These are phyloP conservation scores for Oxyscelio sp. DNA, from an alignment of 2,888 invertebrate species.

Conservation along the genomic window DNA sequence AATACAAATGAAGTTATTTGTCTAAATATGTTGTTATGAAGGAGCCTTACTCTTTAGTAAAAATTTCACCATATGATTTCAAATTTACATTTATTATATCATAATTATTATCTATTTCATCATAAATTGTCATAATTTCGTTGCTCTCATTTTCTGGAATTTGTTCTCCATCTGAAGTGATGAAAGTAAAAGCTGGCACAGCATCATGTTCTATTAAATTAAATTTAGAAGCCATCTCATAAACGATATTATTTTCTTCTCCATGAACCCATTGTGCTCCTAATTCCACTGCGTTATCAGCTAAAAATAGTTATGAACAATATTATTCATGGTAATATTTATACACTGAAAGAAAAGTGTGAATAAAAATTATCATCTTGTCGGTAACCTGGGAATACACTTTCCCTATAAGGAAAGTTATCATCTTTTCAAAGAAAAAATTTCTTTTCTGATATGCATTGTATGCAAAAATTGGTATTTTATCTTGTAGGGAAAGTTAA, in stretches of 20 bases:
- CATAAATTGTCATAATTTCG: slow-evolving; percentile 85
- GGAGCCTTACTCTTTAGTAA: slow-evolving; percentile 84
- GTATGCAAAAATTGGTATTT: too few species aligned
- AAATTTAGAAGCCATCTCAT: slow-evolving; percentile 88
- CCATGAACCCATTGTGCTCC: slow-evolving; percentile 95
- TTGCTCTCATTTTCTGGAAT: slow-evolving; percentile 84
- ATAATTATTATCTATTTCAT: slow-evolving; percentile 84
- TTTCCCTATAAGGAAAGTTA: too few species aligned
- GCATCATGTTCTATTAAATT: slow-evolving; percentile 86
- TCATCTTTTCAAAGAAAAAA: too few species aligned
- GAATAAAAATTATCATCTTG: too few species aligned
- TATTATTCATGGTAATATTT: too few species aligned
- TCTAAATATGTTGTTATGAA: too few species aligned
- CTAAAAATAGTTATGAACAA: too few species aligned
- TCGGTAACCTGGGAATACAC: too few species aligned
- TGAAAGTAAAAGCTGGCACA: slow-evolving; percentile 78
- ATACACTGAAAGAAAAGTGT: too few species aligned
- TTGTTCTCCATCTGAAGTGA: slow-evolving; percentile 84
- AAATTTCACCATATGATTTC: slow-evolving; percentile 86
- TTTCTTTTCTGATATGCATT: too few species aligned
- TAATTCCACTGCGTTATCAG: slow-evolving; percentile 91
- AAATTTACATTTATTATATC: slow-evolving; percentile 82
- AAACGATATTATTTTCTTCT: slow-evolving; percentile 91
- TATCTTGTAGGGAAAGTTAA: too few species aligned
- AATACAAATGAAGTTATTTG: too few species aligned